Conservation (phyloP, 2,113 vertebrate genomes). For the Engraulis encrasicolus region DNA sequence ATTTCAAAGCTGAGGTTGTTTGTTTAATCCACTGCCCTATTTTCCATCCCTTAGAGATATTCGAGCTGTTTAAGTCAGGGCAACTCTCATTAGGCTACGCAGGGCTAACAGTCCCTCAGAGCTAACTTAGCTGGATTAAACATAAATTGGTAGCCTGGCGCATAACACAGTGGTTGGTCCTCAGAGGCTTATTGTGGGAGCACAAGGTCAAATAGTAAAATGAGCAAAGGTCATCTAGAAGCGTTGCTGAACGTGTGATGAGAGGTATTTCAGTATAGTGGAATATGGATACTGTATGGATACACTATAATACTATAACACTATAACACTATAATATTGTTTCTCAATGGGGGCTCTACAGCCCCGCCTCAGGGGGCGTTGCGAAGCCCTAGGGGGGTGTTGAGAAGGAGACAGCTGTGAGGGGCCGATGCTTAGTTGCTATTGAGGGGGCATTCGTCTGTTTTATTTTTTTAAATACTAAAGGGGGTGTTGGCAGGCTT, state of each 20-base stretch:
- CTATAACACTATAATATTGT: too few species aligned
- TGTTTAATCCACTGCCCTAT: not conserved
- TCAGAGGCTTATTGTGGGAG: not conserved
- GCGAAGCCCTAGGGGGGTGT: too few species aligned
- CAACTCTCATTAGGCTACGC: not conserved
- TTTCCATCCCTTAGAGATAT: not conserved
- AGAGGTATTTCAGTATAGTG: not conserved
- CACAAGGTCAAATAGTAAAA: not conserved
- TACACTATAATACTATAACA: too few species aligned
- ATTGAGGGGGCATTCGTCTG: too few species aligned
- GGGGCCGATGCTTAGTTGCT: too few species aligned
- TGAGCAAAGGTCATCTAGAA: not conserved
- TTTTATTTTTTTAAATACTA: too few species aligned
- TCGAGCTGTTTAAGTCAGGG: not conserved
- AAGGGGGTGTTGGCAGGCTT: too few species aligned
- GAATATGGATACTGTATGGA: too few species aligned
- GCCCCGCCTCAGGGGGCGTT: too few species aligned
- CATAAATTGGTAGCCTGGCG: not conserved
- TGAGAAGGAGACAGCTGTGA: too few species aligned
- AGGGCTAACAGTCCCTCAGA: not conserved
- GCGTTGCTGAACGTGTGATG: too few species aligned
- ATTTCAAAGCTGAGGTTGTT: not conserved
- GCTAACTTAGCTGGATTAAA: not conserved
- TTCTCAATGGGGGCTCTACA: too few species aligned
- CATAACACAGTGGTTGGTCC: not conserved